Conservation (phyloP, 2,797 vertebrate genomes). For the Astyanax mexicanus region DNA sequence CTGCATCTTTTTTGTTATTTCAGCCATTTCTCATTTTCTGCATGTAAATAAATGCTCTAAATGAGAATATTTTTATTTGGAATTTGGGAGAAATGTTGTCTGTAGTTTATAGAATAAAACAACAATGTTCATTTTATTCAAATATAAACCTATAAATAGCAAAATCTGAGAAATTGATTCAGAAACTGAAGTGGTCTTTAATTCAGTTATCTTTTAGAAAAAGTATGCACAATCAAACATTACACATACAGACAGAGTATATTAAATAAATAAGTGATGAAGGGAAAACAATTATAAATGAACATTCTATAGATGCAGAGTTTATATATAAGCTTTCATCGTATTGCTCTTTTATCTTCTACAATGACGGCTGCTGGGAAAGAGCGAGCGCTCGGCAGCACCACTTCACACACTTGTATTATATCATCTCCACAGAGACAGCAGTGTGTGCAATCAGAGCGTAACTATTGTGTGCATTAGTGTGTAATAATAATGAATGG, state of each 20-base stretch:
- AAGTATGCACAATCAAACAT: neutral
- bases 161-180: no score
- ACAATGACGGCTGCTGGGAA: neutral
- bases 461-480: conserved; percentile 34
- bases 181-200: no score
- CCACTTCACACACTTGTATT: conserved; percentile 9
- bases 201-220: no score
- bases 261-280: neutral
- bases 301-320: neutral
- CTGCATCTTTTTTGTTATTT: no score
- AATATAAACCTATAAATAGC: no score
- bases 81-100: no score
- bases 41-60: no score
- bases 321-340: neutral
- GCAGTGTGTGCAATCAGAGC: conserved; percentile 20
- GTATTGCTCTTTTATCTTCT: neutral
- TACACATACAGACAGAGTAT: neutral
- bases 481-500: conserved; percentile 51
- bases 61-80: no score
- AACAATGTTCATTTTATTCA: no score
- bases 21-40: no score
- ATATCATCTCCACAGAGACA: neutral
- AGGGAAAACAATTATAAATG: neutral
- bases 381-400: neutral
- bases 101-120: no score